Evolutionary conservation across 2,888 invertebrate genomes (phyloP).

Genomic region (Silvanus unidentatus): DNA sequence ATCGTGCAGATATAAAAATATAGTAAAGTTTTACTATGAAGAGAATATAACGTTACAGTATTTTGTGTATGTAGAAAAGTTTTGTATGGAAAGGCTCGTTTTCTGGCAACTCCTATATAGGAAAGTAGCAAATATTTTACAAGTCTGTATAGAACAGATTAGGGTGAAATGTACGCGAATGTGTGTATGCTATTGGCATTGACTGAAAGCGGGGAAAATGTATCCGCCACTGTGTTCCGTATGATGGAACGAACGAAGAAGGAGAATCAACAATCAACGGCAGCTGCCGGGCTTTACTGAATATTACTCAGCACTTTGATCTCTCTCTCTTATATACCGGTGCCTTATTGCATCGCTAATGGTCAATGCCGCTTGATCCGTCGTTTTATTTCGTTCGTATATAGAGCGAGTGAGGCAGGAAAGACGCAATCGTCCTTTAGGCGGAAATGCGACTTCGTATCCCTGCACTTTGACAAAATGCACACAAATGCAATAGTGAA

Average conservation of each 20-base stretch:
- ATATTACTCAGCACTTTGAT: constrained; percentile 31
- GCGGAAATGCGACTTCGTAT: too few relatives aligned
- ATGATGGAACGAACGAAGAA: not conserved
- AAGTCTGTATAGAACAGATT: constrained; percentile 14
- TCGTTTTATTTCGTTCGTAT: constrained; percentile 31
- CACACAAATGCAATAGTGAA: too few relatives aligned
- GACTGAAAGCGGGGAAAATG: constrained; percentile 6
- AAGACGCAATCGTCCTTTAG: too few relatives aligned
- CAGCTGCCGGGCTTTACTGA: constrained; percentile 10
- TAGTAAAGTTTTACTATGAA: too few relatives aligned
- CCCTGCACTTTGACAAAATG: too few relatives aligned
- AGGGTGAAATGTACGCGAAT: constrained; percentile 12
- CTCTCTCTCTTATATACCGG: constrained; percentile 26
- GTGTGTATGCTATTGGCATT: constrained; percentile 7
- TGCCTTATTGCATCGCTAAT: constrained; percentile 35
- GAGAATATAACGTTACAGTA: too few relatives aligned
- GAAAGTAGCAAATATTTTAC: constrained; percentile 13
- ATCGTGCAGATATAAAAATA: too few relatives aligned
- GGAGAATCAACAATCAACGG: constrained; percentile 7
- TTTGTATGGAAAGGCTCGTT: too few relatives aligned
- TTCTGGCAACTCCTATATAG: too few relatives aligned
- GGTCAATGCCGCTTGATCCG: constrained; percentile 30
- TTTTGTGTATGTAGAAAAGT: too few relatives aligned
- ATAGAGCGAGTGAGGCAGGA: too few relatives aligned
- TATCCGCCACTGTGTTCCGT: not conserved